These are phyloP conservation scores for Darevskia mixta DNA, from an alignment of 2,797 vertebrate species.

Conservation along the genomic window DNA sequence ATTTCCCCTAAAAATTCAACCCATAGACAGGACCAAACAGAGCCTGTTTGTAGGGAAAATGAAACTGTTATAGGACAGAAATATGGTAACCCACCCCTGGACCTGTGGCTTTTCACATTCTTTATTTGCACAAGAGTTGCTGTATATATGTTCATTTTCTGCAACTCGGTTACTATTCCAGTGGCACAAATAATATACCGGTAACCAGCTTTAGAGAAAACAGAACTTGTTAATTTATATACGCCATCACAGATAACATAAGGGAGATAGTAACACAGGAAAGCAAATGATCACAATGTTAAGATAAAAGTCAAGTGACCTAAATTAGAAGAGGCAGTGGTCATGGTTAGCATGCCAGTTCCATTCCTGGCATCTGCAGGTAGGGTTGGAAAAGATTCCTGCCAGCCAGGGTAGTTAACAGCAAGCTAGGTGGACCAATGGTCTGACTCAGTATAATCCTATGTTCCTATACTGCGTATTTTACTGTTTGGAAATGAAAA, in stretches of 20 bases:
- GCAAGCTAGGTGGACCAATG: too few species aligned
- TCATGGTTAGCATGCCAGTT: too few species aligned
- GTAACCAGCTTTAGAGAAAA: slow-evolving; percentile 73
- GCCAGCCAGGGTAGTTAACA: too few species aligned
- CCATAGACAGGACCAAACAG: too few species aligned
- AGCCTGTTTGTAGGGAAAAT: too few species aligned
- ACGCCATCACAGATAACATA: slow-evolving; percentile 55
- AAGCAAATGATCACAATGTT: slow-evolving; percentile 62
- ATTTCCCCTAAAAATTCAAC: too few species aligned
- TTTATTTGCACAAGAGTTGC: neutral
- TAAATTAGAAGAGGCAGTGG: slow-evolving; percentile 33
- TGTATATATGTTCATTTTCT: neutral
- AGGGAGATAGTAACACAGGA: slow-evolving; percentile 50
- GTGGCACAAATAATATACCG: slow-evolving; percentile 68
- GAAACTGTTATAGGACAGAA: too few species aligned
- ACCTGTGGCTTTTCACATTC: neutral
- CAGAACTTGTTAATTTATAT: slow-evolving; percentile 48
- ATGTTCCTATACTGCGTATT: too few species aligned
- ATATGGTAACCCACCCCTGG: too few species aligned
- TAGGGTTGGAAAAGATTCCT: too few species aligned
- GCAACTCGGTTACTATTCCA: slow-evolving; percentile 74
- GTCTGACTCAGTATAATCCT: too few species aligned
- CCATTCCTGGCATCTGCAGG: too few species aligned
- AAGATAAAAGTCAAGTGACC: slow-evolving; percentile 67
- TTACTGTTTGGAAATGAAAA: slow-evolving; percentile 4